phyloP scores from a whole-genome alignment of 2,113 vertebrate species.

The Gymnogyps californianus region DNA sequence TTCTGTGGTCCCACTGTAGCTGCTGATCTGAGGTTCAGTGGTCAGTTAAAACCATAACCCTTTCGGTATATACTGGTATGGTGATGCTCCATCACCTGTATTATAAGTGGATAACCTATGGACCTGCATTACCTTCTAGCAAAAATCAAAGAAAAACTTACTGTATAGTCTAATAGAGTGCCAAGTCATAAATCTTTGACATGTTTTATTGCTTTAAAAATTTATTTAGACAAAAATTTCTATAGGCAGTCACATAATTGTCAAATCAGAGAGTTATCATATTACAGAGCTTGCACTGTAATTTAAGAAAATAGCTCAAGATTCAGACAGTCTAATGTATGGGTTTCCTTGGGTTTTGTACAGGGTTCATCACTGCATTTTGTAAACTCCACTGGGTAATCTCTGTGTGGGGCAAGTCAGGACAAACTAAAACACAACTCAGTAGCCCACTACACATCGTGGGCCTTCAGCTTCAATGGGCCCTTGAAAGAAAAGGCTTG shows the following conservation, averaged over 20 bases:
- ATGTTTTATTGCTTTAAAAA: neutral
- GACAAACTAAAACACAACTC: neutral
- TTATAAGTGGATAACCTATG: neutral
- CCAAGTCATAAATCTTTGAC: neutral
- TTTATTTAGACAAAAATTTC: neutral
- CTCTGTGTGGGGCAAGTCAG: neutral
- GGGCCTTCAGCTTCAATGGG: neutral
- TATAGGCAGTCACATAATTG: neutral
- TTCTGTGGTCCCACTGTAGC: neutral
- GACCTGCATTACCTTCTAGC: neutral
- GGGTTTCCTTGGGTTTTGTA: neutral
- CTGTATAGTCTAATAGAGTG: neutral
- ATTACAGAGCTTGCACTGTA: neutral
- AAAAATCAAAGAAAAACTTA: neutral
- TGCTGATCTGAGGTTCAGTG: neutral
- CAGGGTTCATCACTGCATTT: neutral
- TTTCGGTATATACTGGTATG: neutral
- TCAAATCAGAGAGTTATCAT: neutral
- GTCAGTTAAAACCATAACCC: neutral
- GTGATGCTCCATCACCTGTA: neutral
- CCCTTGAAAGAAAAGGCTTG: neutral
- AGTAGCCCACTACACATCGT: fast-evolving
- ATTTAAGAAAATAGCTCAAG: neutral
- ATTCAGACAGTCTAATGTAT: neutral
- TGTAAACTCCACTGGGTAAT: neutral